Evolutionary conservation across 2,797 vertebrate genomes (phyloP), one percentile per base, ranked within the genome.

Genomic region (Danio choprae): DNA sequence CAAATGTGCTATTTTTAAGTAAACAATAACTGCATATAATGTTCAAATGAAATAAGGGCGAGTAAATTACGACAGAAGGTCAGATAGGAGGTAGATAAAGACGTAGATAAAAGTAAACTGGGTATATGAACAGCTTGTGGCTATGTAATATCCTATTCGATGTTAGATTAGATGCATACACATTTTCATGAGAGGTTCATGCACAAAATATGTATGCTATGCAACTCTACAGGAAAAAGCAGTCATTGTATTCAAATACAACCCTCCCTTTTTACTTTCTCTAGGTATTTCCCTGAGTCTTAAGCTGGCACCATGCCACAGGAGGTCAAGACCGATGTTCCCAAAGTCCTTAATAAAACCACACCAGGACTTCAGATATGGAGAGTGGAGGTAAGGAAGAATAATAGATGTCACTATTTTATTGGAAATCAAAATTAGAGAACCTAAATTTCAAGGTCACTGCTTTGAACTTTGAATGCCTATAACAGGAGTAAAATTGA

Each of bases 301-400:
- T 65, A 83, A 84, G 55, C 59, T 72, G 88, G 64, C 87, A 80
- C 87, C 87, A 96, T 96, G 95, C 86, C 93, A 44, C 87, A 94
- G 71, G 89, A 94, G 81, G 90, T 95, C 84, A 95, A 84, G 15
- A 5, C 84, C 68, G 89, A 93, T 71, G 88, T 96, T 87, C 90
- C 88, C 87, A 90, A 84, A 84, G 92, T 91, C 1, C 92, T 96
- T 86, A 93, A 95, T 87, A 92, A 91, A 93, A 96, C 93, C 77
- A 94, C 90, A 0, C 92, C 95, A 0, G 96, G 96, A 43, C 67
- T 96, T 79, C 95, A 95, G 86, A 95, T 96, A 94, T 97, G 96
- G 96, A 90, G 96, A 88, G 95, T 96, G 0, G 96, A 97, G 95
- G 96, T 96, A 77, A 84, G 91, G 40, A 12, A 48, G 38, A 22